Conservation (phyloP, 2,113 vertebrate genomes). For the Platysternon megacephalum region DNA sequence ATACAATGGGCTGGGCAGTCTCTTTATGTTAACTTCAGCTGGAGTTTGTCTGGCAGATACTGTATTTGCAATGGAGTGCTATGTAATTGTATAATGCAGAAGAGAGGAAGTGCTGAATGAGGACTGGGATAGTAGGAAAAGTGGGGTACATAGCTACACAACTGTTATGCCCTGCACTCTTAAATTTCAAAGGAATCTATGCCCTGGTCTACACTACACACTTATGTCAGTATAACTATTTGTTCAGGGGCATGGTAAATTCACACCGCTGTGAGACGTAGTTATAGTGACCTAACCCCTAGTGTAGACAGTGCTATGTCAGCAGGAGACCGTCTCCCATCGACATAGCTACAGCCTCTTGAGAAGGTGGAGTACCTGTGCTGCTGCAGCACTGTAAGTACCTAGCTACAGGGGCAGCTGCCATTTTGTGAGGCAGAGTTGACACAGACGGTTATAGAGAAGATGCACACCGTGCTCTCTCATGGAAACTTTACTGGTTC, state of each 20-base stretch:
- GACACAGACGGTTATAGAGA: not conserved
- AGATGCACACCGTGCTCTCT: fast-evolving
- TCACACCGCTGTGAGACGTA: not conserved
- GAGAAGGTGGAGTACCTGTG: not conserved
- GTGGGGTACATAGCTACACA: not conserved
- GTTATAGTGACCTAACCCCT: not conserved
- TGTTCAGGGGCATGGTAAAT: not conserved
- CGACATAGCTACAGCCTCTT: not conserved
- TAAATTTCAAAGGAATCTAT: not conserved
- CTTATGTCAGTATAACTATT: not conserved
- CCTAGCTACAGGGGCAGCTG: not conserved
- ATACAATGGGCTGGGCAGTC: fast-evolving
- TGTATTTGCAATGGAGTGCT: not conserved
- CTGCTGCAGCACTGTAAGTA: not conserved
- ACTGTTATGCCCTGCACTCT: not conserved
- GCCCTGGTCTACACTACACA: not conserved
- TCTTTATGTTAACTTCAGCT: not conserved
- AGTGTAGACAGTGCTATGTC: not conserved
- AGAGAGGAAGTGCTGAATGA: not conserved
- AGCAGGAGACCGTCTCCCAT: not conserved
- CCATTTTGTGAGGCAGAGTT: not conserved
- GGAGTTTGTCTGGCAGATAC: not conserved
- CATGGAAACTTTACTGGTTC: not conserved
- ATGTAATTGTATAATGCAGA: not conserved
- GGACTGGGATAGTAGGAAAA: not conserved